Percentiles rank a stretch among this genome's conserved stretches.
Evolutionary conservation across 2,888 invertebrate genomes (phyloP).

Genomic region (Heterodera filipjevi): DNA sequence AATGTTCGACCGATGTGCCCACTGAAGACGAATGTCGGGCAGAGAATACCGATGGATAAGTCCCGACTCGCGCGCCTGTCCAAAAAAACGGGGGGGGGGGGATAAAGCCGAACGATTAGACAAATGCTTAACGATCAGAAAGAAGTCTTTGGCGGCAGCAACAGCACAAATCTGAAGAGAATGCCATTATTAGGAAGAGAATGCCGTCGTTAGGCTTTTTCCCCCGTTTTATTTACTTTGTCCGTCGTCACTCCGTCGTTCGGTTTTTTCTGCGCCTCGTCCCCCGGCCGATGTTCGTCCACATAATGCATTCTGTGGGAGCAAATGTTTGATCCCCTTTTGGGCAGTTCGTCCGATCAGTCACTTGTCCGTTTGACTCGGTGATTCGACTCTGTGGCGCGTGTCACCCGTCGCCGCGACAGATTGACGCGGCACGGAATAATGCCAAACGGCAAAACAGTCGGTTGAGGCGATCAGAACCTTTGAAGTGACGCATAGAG

Average conservation of each 20-base stretch:
- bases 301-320: slow-evolving; percentile 27
- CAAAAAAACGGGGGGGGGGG: slow-evolving; percentile 12
- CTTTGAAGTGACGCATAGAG: neutral
- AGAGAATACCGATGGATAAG: slow-evolving; percentile 83
- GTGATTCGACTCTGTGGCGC: neutral
- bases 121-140: slow-evolving; percentile 74
- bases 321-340: slow-evolving; percentile 67
- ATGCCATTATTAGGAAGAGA: neutral
- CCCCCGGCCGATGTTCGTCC: slow-evolving; percentile 66
- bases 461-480: slow-evolving; percentile 81
- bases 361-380: slow-evolving; percentile 31
- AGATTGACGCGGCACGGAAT: slow-evolving; percentile 76
- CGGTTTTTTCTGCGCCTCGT: slow-evolving; percentile 19
- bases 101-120: neutral
- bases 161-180: slow-evolving; percentile 76
- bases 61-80: slow-evolving; percentile 75
- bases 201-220: slow-evolving; percentile 6
- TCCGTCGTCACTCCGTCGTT: slow-evolving; percentile 18
- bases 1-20: slow-evolving; percentile 74
- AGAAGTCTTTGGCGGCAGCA: slow-evolving; percentile 77
- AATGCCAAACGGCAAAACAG: slow-evolving; percentile 88
- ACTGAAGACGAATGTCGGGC: slow-evolving; percentile 82
- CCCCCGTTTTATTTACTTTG: neutral
- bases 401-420: neutral
- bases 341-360: neutral